Evolutionary conservation across 1,140 invertebrate genomes (phyloP).

Genomic region (Rhopalosiphum padi): DNA sequence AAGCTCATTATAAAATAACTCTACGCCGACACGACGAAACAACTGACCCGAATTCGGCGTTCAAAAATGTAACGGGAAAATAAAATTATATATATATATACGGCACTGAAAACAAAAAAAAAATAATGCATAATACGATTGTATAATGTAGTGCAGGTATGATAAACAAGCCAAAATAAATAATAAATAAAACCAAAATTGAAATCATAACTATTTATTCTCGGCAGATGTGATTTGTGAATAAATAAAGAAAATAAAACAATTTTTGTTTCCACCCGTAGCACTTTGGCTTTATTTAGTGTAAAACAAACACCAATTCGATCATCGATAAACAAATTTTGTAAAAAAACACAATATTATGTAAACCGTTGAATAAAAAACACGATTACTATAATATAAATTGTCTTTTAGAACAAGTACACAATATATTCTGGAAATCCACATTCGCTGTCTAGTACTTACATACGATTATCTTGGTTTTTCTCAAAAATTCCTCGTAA

Average conservation of each 20-base stretch:
- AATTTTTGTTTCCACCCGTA: background rate
- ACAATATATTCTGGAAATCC: background rate
- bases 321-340: background rate
- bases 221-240: background rate
- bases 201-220: background rate
- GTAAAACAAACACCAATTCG: background rate
- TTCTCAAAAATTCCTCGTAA: too few relatives aligned
- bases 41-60: background rate
- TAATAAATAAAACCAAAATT: background rate
- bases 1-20: conserved; percentile 4
- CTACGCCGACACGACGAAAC: background rate
- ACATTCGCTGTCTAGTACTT: background rate
- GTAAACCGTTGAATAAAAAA: background rate
- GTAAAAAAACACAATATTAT: background rate
- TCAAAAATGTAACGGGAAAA: background rate
- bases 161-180: background rate
- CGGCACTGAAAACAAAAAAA: background rate
- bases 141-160: background rate
- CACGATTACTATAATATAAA: background rate
- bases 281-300: background rate
- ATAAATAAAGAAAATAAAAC: conserved; percentile 6
- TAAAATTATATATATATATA: background rate
- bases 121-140: background rate
- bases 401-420: background rate
- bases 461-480: background rate